Conservation (phyloP, 2,888 invertebrate genomes). For the Pycnomerus fuliginosus region DNA sequence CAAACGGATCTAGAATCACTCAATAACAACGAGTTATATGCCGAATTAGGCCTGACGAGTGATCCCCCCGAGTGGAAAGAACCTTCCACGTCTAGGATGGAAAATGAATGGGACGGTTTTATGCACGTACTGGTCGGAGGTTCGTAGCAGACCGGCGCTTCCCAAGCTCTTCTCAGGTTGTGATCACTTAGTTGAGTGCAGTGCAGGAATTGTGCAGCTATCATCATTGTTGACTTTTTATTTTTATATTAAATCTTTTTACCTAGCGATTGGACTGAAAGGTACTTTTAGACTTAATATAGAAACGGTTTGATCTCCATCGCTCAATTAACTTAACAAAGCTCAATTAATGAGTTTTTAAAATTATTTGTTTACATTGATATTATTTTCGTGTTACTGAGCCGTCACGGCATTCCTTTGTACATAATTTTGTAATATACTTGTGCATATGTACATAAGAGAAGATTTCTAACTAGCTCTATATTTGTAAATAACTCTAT, state of each 20-base stretch:
- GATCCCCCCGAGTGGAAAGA: slow-evolving; percentile 65
- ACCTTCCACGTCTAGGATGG: slow-evolving; percentile 47
- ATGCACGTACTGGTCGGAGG: slow-evolving; percentile 71
- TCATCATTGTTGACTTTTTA: slow-evolving; percentile 49
- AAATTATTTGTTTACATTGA: slow-evolving; percentile 33
- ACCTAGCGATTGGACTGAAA: slow-evolving; percentile 26
- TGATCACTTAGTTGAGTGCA: slow-evolving; percentile 47
- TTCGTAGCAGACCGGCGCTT: slow-evolving; percentile 56
- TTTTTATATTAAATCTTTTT: slow-evolving; percentile 39
- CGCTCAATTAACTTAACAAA: slow-evolving; percentile 44
- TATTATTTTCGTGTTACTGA: slow-evolving; percentile 43
- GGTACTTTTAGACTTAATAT: slow-evolving; percentile 30
- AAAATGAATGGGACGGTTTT: slow-evolving; percentile 62
- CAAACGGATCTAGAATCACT: slow-evolving; percentile 83
- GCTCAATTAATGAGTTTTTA: slow-evolving; percentile 35
- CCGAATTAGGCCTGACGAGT: slow-evolving; percentile 68
- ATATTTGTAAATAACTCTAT: slow-evolving; percentile 45
- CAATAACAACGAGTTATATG: slow-evolving; percentile 76
- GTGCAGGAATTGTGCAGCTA: slow-evolving; percentile 49
- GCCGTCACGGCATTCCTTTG: slow-evolving; percentile 48
- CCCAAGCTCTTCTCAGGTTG: slow-evolving; percentile 48
- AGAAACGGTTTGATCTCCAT: slow-evolving; percentile 45
- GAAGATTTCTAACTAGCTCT: slow-evolving; percentile 49
- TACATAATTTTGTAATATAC: slow-evolving; percentile 45
- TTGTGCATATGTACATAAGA: slow-evolving; percentile 53